Evolutionary conservation across 23 tunicate species (phyloP).

Genomic region (Styela clava): DNA sequence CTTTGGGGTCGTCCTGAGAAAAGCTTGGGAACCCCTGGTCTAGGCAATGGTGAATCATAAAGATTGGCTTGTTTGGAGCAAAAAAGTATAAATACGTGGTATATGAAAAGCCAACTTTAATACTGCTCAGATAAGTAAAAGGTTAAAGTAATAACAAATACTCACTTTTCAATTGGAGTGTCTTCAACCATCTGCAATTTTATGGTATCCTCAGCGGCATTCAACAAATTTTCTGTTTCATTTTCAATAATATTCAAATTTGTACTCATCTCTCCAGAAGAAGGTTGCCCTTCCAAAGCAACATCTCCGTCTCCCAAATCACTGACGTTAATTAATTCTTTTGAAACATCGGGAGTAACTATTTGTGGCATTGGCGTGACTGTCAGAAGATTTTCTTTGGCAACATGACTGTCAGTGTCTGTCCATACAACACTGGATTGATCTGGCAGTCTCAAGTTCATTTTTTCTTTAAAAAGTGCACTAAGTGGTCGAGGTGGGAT

Average conservation of each 20-base stretch:
- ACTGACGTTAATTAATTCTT: not conserved
- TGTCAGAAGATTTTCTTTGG: not conserved
- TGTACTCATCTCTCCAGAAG: not conserved
- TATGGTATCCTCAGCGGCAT: too few relatives aligned
- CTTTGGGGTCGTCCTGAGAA: too few relatives aligned
- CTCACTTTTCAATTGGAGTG: too few relatives aligned
- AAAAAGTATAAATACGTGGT: too few relatives aligned
- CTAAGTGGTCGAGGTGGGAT: slow-evolving; percentile 43
- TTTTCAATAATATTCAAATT: not conserved
- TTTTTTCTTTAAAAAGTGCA: slow-evolving; percentile 62
- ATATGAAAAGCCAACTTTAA: too few relatives aligned
- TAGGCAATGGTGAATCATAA: too few relatives aligned
- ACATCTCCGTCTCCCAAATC: not conserved
- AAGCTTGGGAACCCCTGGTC: too few relatives aligned
- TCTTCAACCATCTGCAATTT: too few relatives aligned
- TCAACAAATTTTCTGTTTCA: too few relatives aligned
- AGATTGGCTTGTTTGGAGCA: too few relatives aligned
- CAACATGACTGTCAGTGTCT: not conserved
- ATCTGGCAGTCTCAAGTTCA: slow-evolving; percentile 41
- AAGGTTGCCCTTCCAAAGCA: not conserved
- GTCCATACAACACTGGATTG: slow-evolving; percentile 20
- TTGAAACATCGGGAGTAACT: not conserved
- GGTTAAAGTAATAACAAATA: too few relatives aligned
- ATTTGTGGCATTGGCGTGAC: slow-evolving; percentile 3
- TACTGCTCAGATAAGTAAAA: too few relatives aligned